Percentiles rank a stretch among this genome's conserved stretches.
These are phyloP conservation scores for Craterocephalus amniculus DNA, from an alignment of 2,797 vertebrate species.

Conservation along the genomic window DNA sequence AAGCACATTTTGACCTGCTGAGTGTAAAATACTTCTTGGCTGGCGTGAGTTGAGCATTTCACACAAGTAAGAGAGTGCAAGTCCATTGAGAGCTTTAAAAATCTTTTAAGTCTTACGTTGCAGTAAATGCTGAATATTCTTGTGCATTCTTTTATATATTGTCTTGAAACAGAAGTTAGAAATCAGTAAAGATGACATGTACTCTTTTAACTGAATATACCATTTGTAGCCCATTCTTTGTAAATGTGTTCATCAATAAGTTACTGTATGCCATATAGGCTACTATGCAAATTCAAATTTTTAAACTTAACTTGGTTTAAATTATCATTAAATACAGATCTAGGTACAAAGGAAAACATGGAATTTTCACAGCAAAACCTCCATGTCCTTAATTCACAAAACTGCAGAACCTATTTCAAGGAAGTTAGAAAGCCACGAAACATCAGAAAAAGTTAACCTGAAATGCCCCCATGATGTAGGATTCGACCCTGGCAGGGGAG, in stretches of 20 bases:
- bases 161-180: too few relatives aligned
- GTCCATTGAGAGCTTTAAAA: too few relatives aligned
- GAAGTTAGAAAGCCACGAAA: constrained; percentile 41
- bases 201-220: background rate
- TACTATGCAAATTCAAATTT: background rate
- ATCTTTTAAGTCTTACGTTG: background rate
- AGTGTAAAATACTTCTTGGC: too few relatives aligned
- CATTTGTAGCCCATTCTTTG: too few relatives aligned
- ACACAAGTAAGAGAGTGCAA: too few relatives aligned
- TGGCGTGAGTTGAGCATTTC: too few relatives aligned
- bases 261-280: background rate
- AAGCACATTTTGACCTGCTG: too few relatives aligned
- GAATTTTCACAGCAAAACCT: constrained; percentile 75
- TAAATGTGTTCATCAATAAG: background rate
- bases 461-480: constrained; percentile 82
- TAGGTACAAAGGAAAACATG: background rate
- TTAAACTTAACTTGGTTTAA: background rate
- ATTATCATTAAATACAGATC: background rate
- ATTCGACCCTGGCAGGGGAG: constrained; percentile 82
- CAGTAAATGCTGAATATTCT: background rate
- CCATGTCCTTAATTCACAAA: constrained; percentile 81
- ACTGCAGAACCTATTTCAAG: constrained; percentile 63
- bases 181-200: background rate
- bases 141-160: background rate
- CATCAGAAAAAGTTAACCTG: constrained; percentile 80